These are phyloP conservation scores for Patella caerulea DNA, from an alignment of 2,888 invertebrate genomes.

Conservation along the genomic window DNA sequence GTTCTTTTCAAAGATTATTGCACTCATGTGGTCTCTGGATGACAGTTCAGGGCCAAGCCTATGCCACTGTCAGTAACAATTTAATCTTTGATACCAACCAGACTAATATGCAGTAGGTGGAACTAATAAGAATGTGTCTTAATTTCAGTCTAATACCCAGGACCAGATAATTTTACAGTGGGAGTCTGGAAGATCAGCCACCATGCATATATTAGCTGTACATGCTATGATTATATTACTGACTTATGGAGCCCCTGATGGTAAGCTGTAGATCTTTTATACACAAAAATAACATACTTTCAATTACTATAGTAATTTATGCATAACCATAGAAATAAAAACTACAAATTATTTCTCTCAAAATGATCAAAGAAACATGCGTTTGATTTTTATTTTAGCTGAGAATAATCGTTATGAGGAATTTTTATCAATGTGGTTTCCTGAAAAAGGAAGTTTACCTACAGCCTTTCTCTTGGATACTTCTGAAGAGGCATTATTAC, in stretches of 20 bases:
- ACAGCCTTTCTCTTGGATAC: slow-evolving; percentile 85
- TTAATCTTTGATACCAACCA: background rate
- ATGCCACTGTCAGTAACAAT: background rate
- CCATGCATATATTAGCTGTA: slow-evolving; percentile 84
- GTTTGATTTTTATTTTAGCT: slow-evolving; percentile 3
- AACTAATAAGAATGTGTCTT: slow-evolving; percentile 54
- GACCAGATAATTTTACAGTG: slow-evolving; percentile 86
- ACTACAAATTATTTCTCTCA: too few relatives aligned
- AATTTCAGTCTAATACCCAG: slow-evolving; percentile 79
- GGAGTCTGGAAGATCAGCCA: slow-evolving; percentile 82
- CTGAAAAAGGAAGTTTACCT: slow-evolving; percentile 80
- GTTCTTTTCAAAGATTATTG: background rate
- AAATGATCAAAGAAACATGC: too few relatives aligned
- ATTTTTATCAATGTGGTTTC: slow-evolving; percentile 90
- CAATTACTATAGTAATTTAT: too few relatives aligned
- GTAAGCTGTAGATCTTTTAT: slow-evolving; percentile 39
- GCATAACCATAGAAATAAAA: too few relatives aligned
- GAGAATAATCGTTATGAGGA: slow-evolving; percentile 65
- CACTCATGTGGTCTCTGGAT: too few relatives aligned
- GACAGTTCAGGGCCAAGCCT: background rate
- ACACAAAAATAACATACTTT: too few relatives aligned
- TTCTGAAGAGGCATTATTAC: slow-evolving; percentile 84
- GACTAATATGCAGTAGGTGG: too few relatives aligned
- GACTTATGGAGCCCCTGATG: slow-evolving; percentile 75
- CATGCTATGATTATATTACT: slow-evolving; percentile 88